Evolutionary conservation across 2,888 invertebrate genomes (phyloP).

Genomic region (Parnassius apollo): DNA sequence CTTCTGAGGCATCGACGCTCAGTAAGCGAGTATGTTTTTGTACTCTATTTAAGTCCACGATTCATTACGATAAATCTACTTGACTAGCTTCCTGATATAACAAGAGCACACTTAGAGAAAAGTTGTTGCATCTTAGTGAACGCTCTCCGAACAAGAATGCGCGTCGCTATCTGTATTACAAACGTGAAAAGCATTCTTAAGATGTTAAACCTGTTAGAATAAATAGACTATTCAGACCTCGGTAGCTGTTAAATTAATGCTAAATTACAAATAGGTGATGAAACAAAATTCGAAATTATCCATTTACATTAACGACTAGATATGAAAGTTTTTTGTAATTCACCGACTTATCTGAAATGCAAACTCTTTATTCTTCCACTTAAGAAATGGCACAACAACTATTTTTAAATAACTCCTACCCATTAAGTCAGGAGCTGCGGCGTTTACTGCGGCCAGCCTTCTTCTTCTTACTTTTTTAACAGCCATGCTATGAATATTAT

Average conservation of each 20-base stretch:
- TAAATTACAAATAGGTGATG: constrained; percentile 5
- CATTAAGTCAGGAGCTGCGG: no score
- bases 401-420: no score
- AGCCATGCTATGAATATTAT: no score
- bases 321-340: no score
- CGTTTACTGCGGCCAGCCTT: no score
- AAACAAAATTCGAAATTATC: neutral
- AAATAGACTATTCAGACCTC: constrained; percentile 21
- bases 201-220: constrained; percentile 23
- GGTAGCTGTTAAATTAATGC: neutral
- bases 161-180: constrained; percentile 21
- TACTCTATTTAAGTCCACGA: constrained; percentile 1
- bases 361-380: no score
- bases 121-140: constrained; percentile 22
- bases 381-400: no score
- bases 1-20: no score
- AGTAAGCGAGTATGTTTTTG: no score
- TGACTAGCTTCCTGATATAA: constrained; percentile 22
- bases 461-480: no score
- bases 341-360: no score
- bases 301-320: no score
- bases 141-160: constrained; percentile 22
- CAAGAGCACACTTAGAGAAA: constrained; percentile 23
- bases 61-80: constrained; percentile 17
- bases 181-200: constrained; percentile 27